These are phyloP conservation scores for Tryphoninae sp. DNA, from an alignment of 2,888 invertebrate species.

Conservation along the genomic window DNA sequence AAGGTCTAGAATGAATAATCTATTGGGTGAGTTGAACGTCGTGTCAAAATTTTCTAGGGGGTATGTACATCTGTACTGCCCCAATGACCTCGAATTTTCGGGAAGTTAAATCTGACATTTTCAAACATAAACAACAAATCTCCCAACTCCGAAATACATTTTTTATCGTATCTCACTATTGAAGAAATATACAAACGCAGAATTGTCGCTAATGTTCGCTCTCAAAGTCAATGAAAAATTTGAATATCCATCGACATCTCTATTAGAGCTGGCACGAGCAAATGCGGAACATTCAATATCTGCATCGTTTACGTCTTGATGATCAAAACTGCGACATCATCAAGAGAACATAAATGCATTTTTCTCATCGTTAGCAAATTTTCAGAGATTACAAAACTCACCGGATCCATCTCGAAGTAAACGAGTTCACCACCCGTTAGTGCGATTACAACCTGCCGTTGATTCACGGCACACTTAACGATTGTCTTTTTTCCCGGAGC, in stretches of 20 bases:
- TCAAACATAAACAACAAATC: neutral
- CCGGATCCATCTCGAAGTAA: constrained; percentile 99
- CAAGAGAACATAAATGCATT: constrained; percentile 78
- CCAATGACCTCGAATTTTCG: too few relatives aligned
- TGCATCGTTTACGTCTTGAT: constrained; percentile 77
- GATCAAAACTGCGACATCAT: constrained; percentile 64
- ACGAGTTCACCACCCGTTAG: constrained; percentile 98
- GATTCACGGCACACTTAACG: constrained; percentile 98
- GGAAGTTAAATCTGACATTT: too few relatives aligned
- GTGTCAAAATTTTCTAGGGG: too few relatives aligned
- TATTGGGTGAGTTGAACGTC: too few relatives aligned
- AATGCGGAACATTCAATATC: constrained; percentile 68
- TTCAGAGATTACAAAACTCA: constrained; percentile 83
- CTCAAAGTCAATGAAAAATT: constrained; percentile 49
- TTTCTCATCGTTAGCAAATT: constrained; percentile 35
- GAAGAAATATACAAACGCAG: neutral
- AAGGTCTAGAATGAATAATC: too few relatives aligned
- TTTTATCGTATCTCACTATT: neutral
- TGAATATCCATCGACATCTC: constrained; percentile 59
- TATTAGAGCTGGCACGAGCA: constrained; percentile 47
- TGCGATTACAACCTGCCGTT: constrained; percentile 98
- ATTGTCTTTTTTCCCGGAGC: constrained; percentile 98
- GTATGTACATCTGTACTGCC: too few relatives aligned
- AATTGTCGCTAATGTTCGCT: constrained; percentile 52
- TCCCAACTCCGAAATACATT: neutral